A percentile compares a stretch with the other conserved stretches of the same genome.
These are phyloP conservation scores for Gymnoscopelus microlampas DNA, from an alignment of 2,797 vertebrate species.

Conservation along the genomic window DNA sequence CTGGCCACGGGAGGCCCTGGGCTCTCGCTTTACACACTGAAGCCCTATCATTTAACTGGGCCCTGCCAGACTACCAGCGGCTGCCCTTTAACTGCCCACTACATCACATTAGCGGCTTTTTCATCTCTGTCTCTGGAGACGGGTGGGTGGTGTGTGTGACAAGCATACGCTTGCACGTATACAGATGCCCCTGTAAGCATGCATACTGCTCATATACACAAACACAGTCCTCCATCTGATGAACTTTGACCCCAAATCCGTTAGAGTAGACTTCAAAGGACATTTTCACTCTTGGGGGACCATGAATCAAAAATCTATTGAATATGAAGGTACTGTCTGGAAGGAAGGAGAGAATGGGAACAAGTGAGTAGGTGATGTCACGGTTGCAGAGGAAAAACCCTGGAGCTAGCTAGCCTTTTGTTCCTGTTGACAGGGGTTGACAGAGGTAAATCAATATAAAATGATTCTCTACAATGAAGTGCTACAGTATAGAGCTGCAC, in stretches of 20 bases:
- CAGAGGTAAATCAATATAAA: constrained; percentile 10
- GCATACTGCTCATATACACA: background rate
- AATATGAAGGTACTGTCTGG: background rate
- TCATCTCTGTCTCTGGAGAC: constrained; percentile 64
- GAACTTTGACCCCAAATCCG: background rate
- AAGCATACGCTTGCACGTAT: background rate
- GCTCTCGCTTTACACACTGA: constrained; percentile 75
- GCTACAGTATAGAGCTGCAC: background rate
- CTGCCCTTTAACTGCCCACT: constrained; percentile 61
- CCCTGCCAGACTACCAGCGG: constrained; percentile 53
- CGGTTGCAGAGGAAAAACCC: constrained; percentile 42
- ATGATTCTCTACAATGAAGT: constrained; percentile 1
- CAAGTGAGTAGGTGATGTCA: constrained; percentile 16
- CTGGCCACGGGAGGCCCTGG: constrained; percentile 54
- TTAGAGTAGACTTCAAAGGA: background rate
- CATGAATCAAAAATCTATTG: background rate
- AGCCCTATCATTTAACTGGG: constrained; percentile 64
- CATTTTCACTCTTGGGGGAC: background rate
- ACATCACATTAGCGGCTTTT: constrained; percentile 64
- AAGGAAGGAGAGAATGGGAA: background rate
- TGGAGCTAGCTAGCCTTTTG: constrained; percentile 47
- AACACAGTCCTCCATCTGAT: background rate
- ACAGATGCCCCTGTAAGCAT: background rate
- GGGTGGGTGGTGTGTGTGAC: constrained; percentile 34
- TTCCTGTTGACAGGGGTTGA: constrained; percentile 55